Evolutionary conservation across 2,113 vertebrate genomes (phyloP).

Genomic region (Taxidea taxus): DNA sequence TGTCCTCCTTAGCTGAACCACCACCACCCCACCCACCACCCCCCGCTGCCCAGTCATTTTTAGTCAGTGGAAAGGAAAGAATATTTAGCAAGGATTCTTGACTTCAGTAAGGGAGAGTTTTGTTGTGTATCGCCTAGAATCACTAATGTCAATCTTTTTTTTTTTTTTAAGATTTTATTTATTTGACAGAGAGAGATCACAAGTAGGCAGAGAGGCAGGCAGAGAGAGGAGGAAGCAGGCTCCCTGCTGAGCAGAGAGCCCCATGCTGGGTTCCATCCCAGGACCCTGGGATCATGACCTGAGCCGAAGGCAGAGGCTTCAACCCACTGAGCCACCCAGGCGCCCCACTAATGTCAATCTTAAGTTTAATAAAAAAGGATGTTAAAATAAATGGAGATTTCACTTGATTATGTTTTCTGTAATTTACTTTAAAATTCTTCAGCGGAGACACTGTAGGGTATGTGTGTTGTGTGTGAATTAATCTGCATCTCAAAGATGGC

Average conservation of each 20-base stretch:
- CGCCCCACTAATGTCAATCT: background rate
- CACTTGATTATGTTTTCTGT: background rate
- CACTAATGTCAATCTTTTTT: background rate
- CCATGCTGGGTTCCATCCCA: too few species aligned
- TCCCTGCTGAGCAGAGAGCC: too few species aligned
- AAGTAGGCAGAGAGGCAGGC: too few species aligned
- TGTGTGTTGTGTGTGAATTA: background rate
- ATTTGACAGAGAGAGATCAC: too few species aligned
- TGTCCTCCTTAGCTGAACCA: background rate
- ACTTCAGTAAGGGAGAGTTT: background rate
- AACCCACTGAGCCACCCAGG: too few species aligned
- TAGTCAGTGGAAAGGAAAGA: background rate
- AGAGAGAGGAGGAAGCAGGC: too few species aligned
- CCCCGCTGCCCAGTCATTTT: background rate
- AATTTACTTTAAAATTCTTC: constrained; percentile 6
- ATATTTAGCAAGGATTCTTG: background rate
- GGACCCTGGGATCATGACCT: too few species aligned
- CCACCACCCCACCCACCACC: fast-evolving
- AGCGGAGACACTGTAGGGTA: background rate
- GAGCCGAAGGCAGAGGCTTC: too few species aligned
- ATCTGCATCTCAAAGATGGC: background rate
- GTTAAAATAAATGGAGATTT: background rate
- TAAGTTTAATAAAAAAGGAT: constrained; percentile 8
- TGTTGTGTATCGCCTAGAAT: background rate
- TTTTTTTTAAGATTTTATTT: too few species aligned